Evolutionary conservation across 2,888 invertebrate genomes (phyloP).

Genomic region (Drosophila pegasa): DNA sequence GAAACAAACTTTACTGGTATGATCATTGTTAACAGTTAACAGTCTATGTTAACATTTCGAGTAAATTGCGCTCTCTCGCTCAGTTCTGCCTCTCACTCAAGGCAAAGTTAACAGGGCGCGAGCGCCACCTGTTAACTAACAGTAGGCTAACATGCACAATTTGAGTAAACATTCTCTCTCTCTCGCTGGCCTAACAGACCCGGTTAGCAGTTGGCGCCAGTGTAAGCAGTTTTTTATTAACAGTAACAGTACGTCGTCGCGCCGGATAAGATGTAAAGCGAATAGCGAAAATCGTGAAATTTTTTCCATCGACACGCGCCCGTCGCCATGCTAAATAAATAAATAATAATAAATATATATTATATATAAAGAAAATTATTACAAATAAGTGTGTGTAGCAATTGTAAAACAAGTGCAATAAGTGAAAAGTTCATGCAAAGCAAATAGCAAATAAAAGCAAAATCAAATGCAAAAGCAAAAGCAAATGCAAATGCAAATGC

Average conservation of each 20-base stretch:
- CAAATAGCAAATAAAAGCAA: constrained; percentile 26
- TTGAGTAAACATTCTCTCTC: constrained; percentile 45
- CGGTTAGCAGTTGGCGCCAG: constrained; percentile 59
- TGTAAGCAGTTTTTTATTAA: constrained; percentile 45
- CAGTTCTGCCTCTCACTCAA: constrained; percentile 2
- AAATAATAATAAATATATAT: constrained; percentile 24
- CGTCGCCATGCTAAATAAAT: constrained; percentile 50
- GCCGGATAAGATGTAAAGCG: constrained; percentile 56
- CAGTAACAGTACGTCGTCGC: constrained; percentile 57
- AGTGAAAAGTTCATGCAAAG: constrained; percentile 53
- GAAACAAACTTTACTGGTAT: constrained; percentile 9
- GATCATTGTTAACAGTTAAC: constrained; percentile 30
- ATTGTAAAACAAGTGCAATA: constrained; percentile 56
- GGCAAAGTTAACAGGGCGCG: constrained; percentile 28
- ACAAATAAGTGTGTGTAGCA: constrained; percentile 39
- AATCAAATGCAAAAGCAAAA: constrained; percentile 21
- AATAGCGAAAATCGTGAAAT: constrained; percentile 43
- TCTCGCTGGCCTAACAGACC: constrained; percentile 38
- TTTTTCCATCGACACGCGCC: constrained; percentile 43
- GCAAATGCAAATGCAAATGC: constrained; percentile 38
- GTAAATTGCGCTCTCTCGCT: constrained; percentile 7
- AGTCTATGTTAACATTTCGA: constrained; percentile 19
- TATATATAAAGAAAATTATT: constrained; percentile 19
- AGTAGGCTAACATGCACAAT: constrained; percentile 51
- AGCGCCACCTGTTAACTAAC: constrained; percentile 59